These are phyloP conservation scores for Bos taurus DNA, from an alignment of 2,113 vertebrate genomes.

Conservation along the genomic window DNA sequence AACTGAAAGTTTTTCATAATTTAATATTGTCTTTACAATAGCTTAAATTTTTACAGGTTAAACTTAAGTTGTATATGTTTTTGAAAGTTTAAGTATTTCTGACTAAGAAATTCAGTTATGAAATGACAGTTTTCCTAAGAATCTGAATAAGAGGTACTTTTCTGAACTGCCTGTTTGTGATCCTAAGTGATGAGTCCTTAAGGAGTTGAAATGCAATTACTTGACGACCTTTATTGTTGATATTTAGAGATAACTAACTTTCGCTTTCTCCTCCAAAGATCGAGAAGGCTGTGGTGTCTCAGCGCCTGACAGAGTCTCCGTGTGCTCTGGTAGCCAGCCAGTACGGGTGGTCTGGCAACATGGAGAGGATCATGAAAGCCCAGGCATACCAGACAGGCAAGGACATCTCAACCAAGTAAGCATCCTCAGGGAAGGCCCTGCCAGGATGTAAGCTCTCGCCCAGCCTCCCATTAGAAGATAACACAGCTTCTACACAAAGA, in stretches of 20 bases:
- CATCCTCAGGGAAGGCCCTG: not conserved
- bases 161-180: not conserved
- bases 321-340: conserved; percentile 98
- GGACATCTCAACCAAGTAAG: conserved; percentile 98
- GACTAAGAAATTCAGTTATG: not conserved
- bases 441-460: not conserved
- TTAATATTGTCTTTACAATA: not conserved
- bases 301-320: conserved; percentile 94
- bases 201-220: not conserved
- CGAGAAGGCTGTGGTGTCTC: conserved; percentile 95
- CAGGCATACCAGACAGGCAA: conserved; percentile 99
- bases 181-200: not conserved
- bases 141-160: not conserved
- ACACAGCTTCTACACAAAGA: not conserved
- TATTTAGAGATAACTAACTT: not conserved
- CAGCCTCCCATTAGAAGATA: not conserved
- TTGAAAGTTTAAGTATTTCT: conserved; percentile 16
- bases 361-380: conserved; percentile 99
- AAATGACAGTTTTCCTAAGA: not conserved
- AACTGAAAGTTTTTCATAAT: not conserved
- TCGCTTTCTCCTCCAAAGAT: conserved; percentile 79
- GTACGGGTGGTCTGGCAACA: conserved; percentile 99
- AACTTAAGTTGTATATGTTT: not conserved
- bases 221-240: not conserved
- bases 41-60: not conserved